phyloP scores from a whole-genome alignment of 2,888 invertebrate species.

The Xanthorhoe spadicearia region DNA sequence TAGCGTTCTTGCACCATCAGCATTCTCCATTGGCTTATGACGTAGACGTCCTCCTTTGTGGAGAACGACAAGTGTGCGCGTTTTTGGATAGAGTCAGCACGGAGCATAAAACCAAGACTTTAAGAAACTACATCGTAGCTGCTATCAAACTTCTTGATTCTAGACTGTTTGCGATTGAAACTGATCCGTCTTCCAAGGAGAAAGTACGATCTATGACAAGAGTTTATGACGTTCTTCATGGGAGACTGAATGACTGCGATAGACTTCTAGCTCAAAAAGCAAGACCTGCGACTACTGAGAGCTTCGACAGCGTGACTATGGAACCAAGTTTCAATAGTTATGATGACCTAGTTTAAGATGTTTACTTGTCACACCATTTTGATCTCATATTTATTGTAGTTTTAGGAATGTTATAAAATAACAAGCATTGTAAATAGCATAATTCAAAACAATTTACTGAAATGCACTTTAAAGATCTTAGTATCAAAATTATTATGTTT shows the following conservation, averaged over 20 bases:
- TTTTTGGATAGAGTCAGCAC: conserved; percentile 78
- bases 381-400: conserved; percentile 23
- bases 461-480: background rate
- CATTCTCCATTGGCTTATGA: conserved; percentile 82
- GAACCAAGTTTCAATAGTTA: conserved; percentile 73
- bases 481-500: background rate
- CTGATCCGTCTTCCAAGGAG: conserved; percentile 79
- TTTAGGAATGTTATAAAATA: conserved; percentile 32
- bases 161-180: conserved; percentile 79
- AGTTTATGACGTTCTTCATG: conserved; percentile 78
- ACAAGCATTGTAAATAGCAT: conserved; percentile 25
- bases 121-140: conserved; percentile 80
- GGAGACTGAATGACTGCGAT: conserved; percentile 75
- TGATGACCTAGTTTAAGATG: conserved; percentile 65
- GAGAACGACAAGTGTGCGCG: conserved; percentile 78
- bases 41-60: conserved; percentile 78
- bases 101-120: conserved; percentile 80
- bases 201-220: conserved; percentile 81
- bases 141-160: conserved; percentile 81
- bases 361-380: conserved; percentile 9
- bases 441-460: background rate
- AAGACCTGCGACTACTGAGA: conserved; percentile 53
- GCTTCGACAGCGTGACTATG: conserved; percentile 70
- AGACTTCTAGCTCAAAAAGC: conserved; percentile 73
- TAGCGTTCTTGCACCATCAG: conserved; percentile 77